Base-by-base conservation (phyloP, 2,797 vertebrate species). In the Dendrocincla tyrannina region DNA sequence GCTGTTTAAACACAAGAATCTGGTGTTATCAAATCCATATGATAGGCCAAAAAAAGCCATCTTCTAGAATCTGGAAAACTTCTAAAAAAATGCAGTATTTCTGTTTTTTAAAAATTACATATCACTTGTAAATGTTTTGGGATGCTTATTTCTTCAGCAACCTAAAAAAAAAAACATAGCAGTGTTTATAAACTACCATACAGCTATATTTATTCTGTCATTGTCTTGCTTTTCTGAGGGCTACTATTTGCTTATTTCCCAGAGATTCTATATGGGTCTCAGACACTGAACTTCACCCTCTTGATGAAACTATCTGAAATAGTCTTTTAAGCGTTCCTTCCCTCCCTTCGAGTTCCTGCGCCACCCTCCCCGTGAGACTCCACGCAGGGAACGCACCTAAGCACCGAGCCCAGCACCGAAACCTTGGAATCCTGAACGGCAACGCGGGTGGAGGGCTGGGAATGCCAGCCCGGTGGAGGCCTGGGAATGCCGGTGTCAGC, bases 401-500 rank as follows among this genome's bases (percentile, higher is more conserved):
- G 42, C 56, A 2, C 30, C 1, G n/a, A 39, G 50, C 0, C 33
- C 4, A 3, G 10, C 41, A 32, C 0, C 46, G 9, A 30, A 0
- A 3, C 11, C 27, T 13, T 1, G 14, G 13, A 25, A 75, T 64
- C 5, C 13, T 5, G 14, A 10, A 1, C 0, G 17, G 30, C 27
- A 41, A 2, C 1, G 2, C 18, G 0, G 35, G 23, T 24, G 41
- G 0, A 1, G 0, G 33, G 3, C 44, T 2, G 28, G 19, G 10
- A 11, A 6, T 46, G 44, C 44, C 44, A n/a, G n/a, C n/a, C n/a
- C n/a, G n/a, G n/a, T n/a, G n/a, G n/a, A n/a, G n/a, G n/a, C n/a
- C 44, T 2, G 28, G 19, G 10, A 10, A 6, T 46, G 44, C 44
- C 44, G 20, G 42, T 19, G 42, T 42, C 42, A 10, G 19, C 6